Percentiles rank a stretch among this genome's conserved stretches.
phyloP scores from a whole-genome alignment of 2,888 invertebrate species.

The Schrankia costaestrigalis region DNA sequence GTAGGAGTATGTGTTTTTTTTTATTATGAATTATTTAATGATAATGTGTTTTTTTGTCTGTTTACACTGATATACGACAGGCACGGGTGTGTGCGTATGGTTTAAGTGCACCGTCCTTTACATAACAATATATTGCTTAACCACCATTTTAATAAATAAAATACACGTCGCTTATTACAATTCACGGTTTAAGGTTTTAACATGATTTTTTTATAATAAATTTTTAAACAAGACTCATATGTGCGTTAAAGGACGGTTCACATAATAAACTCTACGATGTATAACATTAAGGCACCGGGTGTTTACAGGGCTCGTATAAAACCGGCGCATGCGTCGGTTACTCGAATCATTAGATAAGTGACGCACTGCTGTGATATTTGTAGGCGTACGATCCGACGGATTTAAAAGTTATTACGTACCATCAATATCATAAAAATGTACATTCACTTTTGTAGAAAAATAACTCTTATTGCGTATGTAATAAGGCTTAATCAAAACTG shows the following conservation, averaged over 20 bases:
- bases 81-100: slow-evolving; percentile 44
- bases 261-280: slow-evolving; percentile 15
- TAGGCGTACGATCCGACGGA: slow-evolving; percentile 53
- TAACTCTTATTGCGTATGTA: too few species aligned
- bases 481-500: too few species aligned
- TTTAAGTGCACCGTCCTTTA: slow-evolving; percentile 12
- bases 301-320: slow-evolving; percentile 61
- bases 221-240: too few species aligned
- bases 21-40: slow-evolving; percentile 65
- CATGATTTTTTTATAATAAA: too few species aligned
- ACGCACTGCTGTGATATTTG: slow-evolving; percentile 72
- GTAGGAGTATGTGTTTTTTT: slow-evolving; percentile 73
- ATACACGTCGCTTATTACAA: background rate
- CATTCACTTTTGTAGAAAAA: too few species aligned
- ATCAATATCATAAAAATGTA: too few species aligned
- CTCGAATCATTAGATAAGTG: slow-evolving; percentile 66
- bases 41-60: slow-evolving; percentile 56
- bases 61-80: slow-evolving; percentile 54
- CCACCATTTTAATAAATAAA: background rate
- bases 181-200: slow-evolving; percentile 1
- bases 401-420: slow-evolving; percentile 41
- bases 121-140: slow-evolving; percentile 5
- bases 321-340: slow-evolving; percentile 24
- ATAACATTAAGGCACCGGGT: slow-evolving; percentile 55
- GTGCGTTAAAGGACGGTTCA: slow-evolving; percentile 7